Percentiles rank a stretch among this genome's conserved stretches.
phyloP scores from a whole-genome alignment of 2,113 vertebrate genomes.

The Saguinus imperator region DNA sequence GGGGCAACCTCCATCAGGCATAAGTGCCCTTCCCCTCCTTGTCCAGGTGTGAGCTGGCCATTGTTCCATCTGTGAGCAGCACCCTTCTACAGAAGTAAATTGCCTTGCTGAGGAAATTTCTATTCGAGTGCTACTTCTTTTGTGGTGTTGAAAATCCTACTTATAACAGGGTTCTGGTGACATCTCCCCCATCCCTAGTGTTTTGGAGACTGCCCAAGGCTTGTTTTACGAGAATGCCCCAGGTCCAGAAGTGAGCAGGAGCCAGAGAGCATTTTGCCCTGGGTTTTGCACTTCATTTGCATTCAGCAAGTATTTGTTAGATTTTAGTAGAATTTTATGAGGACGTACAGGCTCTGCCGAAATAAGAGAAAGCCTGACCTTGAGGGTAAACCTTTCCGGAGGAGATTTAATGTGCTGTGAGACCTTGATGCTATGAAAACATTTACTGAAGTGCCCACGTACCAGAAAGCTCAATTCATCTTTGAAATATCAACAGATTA shows the following conservation, averaged over 20 bases:
- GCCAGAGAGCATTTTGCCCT: background rate
- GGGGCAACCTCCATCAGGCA: too few species aligned
- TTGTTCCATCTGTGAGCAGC: too few species aligned
- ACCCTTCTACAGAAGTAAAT: too few species aligned
- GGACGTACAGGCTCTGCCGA: background rate
- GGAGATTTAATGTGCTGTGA: too few species aligned
- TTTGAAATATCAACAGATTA: background rate
- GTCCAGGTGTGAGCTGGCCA: too few species aligned
- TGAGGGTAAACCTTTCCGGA: rapidly evolving
- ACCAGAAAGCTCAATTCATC: rapidly evolving
- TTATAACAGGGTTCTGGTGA: too few species aligned
- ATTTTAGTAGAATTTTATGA: background rate
- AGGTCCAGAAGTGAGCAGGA: rapidly evolving
- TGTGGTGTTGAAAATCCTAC: too few species aligned
- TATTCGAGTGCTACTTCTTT: too few species aligned
- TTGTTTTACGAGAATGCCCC: rapidly evolving
- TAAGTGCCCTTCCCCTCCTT: too few species aligned
- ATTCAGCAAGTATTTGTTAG: background rate
- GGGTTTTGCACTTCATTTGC: rapidly evolving
- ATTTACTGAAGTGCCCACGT: too few species aligned
- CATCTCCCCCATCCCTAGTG: background rate
- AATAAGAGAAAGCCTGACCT: background rate
- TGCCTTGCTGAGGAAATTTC: too few species aligned
- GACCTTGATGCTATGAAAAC: too few species aligned
- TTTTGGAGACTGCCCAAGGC: rapidly evolving